A percentile compares a stretch with the other conserved stretches of the same genome.
Conservation (phyloP, 2,113 vertebrate genomes). For the Trichomycterus rosablanca region DNA sequence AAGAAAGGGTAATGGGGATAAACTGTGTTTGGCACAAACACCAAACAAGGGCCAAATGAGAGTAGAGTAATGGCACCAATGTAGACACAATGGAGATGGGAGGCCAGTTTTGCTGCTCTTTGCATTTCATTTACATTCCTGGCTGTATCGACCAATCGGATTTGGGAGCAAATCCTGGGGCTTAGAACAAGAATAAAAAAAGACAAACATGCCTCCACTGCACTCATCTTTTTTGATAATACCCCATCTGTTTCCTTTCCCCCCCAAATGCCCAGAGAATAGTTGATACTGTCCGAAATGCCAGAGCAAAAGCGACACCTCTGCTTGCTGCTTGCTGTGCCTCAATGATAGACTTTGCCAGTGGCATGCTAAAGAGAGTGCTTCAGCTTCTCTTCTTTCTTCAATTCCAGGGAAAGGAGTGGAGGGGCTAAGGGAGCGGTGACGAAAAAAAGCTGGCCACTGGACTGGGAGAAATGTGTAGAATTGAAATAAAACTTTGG, state of each 20-base stretch:
- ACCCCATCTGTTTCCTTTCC: slow-evolving; percentile 77
- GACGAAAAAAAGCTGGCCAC: slow-evolving; percentile 65
- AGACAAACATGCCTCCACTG: slow-evolving; percentile 78
- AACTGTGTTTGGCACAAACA: slow-evolving; percentile 56
- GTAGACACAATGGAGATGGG: slow-evolving; percentile 66
- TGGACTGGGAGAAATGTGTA: slow-evolving; percentile 59
- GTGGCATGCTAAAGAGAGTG: slow-evolving; percentile 71
- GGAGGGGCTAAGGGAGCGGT: slow-evolving; percentile 48
- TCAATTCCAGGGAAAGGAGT: slow-evolving; percentile 53
- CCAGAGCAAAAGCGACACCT: slow-evolving; percentile 78
- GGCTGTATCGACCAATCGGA: slow-evolving; percentile 81
- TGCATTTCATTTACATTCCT: slow-evolving; percentile 83
- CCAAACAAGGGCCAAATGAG: slow-evolving; percentile 58
- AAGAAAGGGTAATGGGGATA: slow-evolving; percentile 52
- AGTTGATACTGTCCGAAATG: slow-evolving; percentile 81
- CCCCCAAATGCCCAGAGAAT: slow-evolving; percentile 72
- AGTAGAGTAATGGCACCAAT: slow-evolving; percentile 55
- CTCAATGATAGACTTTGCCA: slow-evolving; percentile 73
- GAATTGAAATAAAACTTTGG: slow-evolving; percentile 58
- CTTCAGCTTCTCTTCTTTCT: slow-evolving; percentile 69
- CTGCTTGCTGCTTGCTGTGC: slow-evolving; percentile 74
- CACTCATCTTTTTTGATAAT: slow-evolving; percentile 80
- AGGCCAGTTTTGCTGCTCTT: slow-evolving; percentile 79
- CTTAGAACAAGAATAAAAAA: slow-evolving; percentile 81
- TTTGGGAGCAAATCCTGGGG: slow-evolving; percentile 79